These are phyloP conservation scores for Esperia sulphurella DNA, from an alignment of 2,888 invertebrate genomes.

Conservation along the genomic window DNA sequence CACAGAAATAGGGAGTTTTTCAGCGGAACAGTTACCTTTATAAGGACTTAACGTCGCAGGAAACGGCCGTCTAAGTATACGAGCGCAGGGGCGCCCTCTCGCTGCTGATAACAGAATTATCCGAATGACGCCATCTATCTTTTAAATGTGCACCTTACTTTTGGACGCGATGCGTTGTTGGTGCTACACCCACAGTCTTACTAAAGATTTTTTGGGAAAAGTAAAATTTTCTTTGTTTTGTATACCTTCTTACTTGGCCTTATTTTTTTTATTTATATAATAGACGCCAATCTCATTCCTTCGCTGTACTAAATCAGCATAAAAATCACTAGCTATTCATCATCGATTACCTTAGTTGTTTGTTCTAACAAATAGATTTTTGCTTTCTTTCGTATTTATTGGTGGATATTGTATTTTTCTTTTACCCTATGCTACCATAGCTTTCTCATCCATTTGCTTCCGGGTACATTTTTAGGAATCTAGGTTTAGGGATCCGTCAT, in stretches of 20 bases:
- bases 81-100: constrained; percentile 70
- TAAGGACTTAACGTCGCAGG: constrained; percentile 71
- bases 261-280: not conserved
- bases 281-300: no score
- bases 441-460: no score
- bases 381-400: constrained; percentile 4
- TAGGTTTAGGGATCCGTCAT: no score
- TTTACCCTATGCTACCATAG: no score
- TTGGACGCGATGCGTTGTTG: constrained; percentile 34
- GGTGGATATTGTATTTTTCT: no score
- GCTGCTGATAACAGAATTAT: constrained; percentile 83
- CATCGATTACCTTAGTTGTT: no score
- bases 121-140: constrained; percentile 82
- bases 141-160: constrained; percentile 81
- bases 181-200: constrained; percentile 14
- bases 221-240: not conserved
- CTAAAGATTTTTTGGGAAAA: constrained; percentile 9
- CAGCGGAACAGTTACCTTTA: constrained; percentile 72
- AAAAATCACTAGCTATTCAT: no score
- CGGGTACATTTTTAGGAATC: no score
- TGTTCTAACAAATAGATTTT: constrained; percentile 1
- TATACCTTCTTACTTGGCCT: not conserved
- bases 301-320: no score
- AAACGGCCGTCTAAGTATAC: constrained; percentile 73
- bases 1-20: constrained; percentile 68